Evolutionary conservation across 2,113 vertebrate species (phyloP).

Genomic region (Brienomyrus longianalis): DNA sequence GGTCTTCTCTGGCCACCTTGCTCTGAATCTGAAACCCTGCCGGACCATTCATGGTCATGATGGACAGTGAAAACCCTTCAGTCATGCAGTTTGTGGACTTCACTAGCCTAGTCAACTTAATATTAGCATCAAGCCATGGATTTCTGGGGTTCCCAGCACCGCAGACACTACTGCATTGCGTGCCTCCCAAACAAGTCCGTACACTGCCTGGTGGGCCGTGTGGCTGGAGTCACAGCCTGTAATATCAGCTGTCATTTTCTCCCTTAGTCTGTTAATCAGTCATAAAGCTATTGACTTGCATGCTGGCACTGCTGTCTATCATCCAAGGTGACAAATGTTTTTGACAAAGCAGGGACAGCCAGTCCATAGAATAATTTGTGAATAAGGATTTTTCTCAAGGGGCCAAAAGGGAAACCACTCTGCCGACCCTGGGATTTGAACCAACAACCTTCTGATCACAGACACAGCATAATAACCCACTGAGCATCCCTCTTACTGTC

Average conservation of each 20-base stretch:
- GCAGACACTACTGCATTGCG: background rate
- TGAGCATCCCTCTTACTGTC: background rate
- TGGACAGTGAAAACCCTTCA: background rate
- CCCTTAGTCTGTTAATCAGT: background rate
- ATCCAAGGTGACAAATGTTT: background rate
- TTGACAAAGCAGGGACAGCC: background rate
- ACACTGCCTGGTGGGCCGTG: background rate
- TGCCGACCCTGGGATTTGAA: background rate
- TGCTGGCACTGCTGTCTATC: background rate
- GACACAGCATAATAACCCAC: background rate
- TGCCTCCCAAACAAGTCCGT: background rate
- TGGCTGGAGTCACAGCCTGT: background rate
- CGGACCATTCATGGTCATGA: background rate
- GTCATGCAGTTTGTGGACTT: background rate
- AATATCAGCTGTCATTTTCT: background rate
- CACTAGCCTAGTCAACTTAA: background rate
- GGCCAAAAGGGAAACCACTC: background rate
- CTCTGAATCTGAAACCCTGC: background rate
- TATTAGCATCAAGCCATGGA: background rate
- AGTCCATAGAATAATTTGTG: background rate
- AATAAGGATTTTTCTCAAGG: background rate
- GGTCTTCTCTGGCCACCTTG: background rate
- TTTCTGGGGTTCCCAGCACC: background rate
- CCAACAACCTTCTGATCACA: background rate
- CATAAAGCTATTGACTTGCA: background rate